Evolutionary conservation across 2,113 vertebrate species (phyloP).

Genomic region (Psilopsiagon aurifrons): DNA sequence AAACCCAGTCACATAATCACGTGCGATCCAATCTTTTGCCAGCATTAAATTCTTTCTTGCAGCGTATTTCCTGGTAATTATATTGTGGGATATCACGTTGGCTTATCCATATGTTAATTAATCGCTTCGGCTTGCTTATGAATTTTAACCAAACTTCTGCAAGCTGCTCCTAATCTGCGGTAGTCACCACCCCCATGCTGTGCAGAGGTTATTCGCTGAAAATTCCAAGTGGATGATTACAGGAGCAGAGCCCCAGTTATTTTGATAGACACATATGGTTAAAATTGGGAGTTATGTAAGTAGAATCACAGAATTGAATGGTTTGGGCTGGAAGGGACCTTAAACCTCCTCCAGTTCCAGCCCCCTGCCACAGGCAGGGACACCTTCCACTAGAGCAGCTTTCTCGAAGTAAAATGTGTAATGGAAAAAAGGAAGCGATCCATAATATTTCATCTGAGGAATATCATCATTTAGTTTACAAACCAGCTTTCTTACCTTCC

Average conservation of each 20-base stretch:
- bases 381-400: neutral
- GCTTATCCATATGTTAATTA: constrained; percentile 25
- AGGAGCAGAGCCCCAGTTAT: neutral
- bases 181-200: neutral
- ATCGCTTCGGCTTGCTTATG: constrained; percentile 38
- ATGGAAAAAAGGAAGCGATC: neutral
- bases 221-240: constrained; percentile 6
- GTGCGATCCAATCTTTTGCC: neutral
- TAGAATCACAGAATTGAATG: neutral
- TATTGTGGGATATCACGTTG: neutral
- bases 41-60: neutral
- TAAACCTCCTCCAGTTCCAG: neutral
- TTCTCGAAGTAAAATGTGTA: neutral
- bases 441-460: neutral
- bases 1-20: neutral
- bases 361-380: neutral
- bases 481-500: neutral
- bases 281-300: neutral
- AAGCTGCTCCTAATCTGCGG: constrained; percentile 27
- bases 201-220: neutral
- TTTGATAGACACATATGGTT: neutral
- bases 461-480: neutral
- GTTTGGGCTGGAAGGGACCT: neutral
- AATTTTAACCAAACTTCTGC: constrained; percentile 25
- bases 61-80: constrained; percentile 30